A percentile compares a stretch with the other conserved stretches of the same genome.
Conservation (phyloP, 2,113 vertebrate genomes). For the Fulmarus glacialis region DNA sequence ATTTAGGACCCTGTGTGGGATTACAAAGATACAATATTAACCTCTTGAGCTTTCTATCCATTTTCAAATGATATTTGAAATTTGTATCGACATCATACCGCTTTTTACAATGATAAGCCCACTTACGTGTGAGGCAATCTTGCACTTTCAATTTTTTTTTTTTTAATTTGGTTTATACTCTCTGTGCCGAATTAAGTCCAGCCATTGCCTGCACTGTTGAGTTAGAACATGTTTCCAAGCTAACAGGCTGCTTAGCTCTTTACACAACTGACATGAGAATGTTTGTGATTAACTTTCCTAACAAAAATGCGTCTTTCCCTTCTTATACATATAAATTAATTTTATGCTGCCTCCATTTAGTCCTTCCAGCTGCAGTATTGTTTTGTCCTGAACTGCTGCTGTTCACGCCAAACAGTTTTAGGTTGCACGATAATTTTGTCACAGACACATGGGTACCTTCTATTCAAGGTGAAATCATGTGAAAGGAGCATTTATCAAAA, state of each 20-base stretch:
- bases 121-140: background rate
- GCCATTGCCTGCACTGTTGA: background rate
- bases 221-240: background rate
- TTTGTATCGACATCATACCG: background rate
- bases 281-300: background rate
- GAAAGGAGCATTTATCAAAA: background rate
- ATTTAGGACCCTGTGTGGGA: background rate
- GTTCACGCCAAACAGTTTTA: background rate
- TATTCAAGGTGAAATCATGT: background rate
- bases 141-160: background rate
- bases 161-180: background rate
- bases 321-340: background rate
- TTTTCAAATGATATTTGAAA: background rate
- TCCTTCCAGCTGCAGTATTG: background rate
- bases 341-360: background rate
- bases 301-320: background rate
- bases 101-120: background rate
- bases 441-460: background rate
- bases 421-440: background rate
- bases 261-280: no score
- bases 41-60: background rate
- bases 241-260: background rate
- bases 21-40: background rate
- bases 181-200: background rate
- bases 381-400: background rate